Conservation (phyloP, 2,113 vertebrate species). For the Naja naja region DNA sequence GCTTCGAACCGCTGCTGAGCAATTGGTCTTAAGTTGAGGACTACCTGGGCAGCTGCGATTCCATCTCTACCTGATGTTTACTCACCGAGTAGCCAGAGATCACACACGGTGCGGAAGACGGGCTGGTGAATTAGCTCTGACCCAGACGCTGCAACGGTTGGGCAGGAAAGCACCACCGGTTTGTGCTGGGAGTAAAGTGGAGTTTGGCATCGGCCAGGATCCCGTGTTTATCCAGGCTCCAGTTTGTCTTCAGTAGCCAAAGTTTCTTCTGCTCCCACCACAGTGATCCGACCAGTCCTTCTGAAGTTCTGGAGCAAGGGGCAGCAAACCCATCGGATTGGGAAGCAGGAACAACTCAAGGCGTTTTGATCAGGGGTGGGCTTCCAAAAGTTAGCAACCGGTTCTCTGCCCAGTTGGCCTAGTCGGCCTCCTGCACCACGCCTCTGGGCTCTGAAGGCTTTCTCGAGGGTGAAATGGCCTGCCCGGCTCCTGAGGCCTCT, state of each 20-base stretch:
- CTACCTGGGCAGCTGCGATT: background rate
- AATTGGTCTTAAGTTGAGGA: no score
- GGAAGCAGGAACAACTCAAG: background rate
- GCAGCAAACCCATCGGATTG: background rate
- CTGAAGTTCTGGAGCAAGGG: slow-evolving; percentile 64
- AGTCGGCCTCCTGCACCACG: no score
- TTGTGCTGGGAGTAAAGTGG: slow-evolving; percentile 80
- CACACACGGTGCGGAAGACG: slow-evolving; percentile 77
- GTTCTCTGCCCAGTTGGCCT: no score
- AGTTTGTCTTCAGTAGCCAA: slow-evolving; percentile 84
- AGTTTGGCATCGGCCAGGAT: slow-evolving; percentile 84
- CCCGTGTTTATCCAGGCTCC: slow-evolving; percentile 87
- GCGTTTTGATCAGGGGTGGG: no score
- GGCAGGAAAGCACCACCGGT: slow-evolving; percentile 78
- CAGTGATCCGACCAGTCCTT: slow-evolving; percentile 87
- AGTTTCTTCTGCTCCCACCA: slow-evolving; percentile 90
- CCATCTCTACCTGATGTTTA: background rate
- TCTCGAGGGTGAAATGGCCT: no score
- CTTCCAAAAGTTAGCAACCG: no score
- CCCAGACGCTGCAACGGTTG: slow-evolving; percentile 70
- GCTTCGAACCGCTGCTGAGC: no score
- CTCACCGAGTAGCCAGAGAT: slow-evolving; percentile 81
- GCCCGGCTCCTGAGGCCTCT: no score
- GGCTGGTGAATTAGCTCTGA: slow-evolving; percentile 76
- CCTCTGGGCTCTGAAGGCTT: no score